These are phyloP conservation scores for Marcusenius ussheri DNA, from an alignment of 2,113 vertebrate genomes.

Conservation along the genomic window DNA sequence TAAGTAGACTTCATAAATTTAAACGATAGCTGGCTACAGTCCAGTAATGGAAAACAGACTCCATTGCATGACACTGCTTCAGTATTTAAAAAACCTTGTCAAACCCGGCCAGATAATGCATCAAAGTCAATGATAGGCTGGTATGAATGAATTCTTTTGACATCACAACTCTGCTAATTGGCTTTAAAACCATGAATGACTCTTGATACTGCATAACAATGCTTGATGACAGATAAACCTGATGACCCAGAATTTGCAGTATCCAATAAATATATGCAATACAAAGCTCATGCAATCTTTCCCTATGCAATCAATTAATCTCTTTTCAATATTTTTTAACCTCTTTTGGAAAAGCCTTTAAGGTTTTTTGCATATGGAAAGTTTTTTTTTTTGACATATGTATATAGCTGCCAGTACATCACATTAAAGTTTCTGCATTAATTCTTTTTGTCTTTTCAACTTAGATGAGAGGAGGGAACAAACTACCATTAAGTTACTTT, in stretches of 20 bases:
- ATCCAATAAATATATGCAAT: neutral
- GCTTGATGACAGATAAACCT: neutral
- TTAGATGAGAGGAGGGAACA: neutral
- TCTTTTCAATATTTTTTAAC: neutral
- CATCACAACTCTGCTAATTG: neutral
- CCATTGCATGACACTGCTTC: neutral
- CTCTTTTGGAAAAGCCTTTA: neutral
- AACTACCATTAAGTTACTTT: neutral
- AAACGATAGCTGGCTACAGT: neutral
- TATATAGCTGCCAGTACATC: neutral
- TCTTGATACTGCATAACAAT: neutral
- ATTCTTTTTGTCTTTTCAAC: neutral
- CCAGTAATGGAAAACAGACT: constrained; percentile 2
- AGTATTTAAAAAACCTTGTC: constrained; percentile 24
- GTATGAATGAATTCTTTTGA: neutral
- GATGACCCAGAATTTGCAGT: neutral
- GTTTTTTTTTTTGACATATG: constrained; percentile 15
- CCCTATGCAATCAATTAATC: neutral
- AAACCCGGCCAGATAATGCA: constrained; percentile 11
- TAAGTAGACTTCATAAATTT: constrained; percentile 1
- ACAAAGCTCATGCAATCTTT: neutral
- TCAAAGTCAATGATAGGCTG: neutral
- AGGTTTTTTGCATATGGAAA: constrained; percentile 10
- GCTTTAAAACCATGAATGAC: neutral
- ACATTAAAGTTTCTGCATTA: neutral